Evolutionary conservation across 2,797 vertebrate species (phyloP), one percentile per base, ranked within the genome.

Genomic region (Eospalax fontanierii): DNA sequence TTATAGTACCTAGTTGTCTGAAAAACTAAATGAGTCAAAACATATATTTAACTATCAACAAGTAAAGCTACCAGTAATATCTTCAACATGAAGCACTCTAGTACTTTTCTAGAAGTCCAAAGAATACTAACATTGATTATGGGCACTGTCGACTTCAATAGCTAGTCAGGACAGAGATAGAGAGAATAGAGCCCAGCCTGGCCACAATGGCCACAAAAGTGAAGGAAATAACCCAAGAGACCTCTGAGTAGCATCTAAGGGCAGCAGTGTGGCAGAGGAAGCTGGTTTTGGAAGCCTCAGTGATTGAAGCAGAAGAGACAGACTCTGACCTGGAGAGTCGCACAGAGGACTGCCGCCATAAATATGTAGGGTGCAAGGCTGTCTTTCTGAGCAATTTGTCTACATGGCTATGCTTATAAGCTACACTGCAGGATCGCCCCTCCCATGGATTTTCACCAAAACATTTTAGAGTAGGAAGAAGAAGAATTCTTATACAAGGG

Each of bases 31-130:
- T 75, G 70, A 85, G 0, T 79, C 57, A 89, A 50, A 76, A 73
- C 10, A 19, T 59, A 35, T 43, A 78, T 38, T 93, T 80, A 87
- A 26, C 18, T 68, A 74, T 71, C 24, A 54, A 40, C 65, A 88
- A 93, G 35, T 93, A 38, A 61, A 80, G 8, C 12, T 95, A 38
- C 26, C 35, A 8, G 68, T 91, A 35, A 28, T 54, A 78, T 63
- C 40, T 75, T 87, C 46, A 35, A 35, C 8, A 78, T 57, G 40
- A 70, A 92, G 18, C 35, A 68, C 7, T 57, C 35, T 30, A n/a
- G n/a, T 6, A 7, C 6, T 95, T 90, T 81, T 78, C 38, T 92
- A 43, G 33, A 65, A 30, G 46, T 76, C 3, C 14, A 81, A 26
- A 90, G 79, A 19, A 43, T 21, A 65, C n/a, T 50, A 35, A 73